phyloP scores from a whole-genome alignment of 2,888 invertebrate species.

The Diploptera punctata region DNA sequence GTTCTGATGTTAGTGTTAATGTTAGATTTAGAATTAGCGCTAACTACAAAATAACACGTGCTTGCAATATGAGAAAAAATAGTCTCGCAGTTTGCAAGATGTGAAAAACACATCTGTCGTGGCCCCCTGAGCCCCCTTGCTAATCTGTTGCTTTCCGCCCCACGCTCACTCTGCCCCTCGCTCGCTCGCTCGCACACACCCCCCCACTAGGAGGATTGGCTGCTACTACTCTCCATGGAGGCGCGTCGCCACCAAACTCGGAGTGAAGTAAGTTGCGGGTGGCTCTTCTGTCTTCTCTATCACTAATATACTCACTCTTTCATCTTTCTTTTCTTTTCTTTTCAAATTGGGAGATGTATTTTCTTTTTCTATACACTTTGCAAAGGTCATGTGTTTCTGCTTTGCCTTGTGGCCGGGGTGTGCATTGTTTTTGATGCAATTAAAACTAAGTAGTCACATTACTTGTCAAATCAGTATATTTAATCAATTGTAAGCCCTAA shows the following conservation, averaged over 20 bases:
- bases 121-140: conserved; percentile 44
- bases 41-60: no score
- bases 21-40: no score
- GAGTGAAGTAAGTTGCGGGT: conserved; percentile 87
- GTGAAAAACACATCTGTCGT: no score
- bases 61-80: no score
- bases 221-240: conserved; percentile 85
- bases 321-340: background rate
- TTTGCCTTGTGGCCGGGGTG: background rate
- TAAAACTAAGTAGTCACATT: no score
- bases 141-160: conserved; percentile 58
- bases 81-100: no score
- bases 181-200: conserved; percentile 48
- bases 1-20: no score
- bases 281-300: conserved; percentile 50
- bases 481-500: no score
- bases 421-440: background rate
- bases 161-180: conserved; percentile 46
- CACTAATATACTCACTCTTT: no score
- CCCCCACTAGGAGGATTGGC: conserved; percentile 43
- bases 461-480: no score
- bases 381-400: conserved; percentile 5
- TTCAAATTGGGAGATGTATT: background rate
- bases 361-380: background rate
- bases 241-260: conserved; percentile 91